These are phyloP conservation scores for Nemotelus pantherinus DNA, from an alignment of 2,888 invertebrate genomes.

Conservation along the genomic window DNA sequence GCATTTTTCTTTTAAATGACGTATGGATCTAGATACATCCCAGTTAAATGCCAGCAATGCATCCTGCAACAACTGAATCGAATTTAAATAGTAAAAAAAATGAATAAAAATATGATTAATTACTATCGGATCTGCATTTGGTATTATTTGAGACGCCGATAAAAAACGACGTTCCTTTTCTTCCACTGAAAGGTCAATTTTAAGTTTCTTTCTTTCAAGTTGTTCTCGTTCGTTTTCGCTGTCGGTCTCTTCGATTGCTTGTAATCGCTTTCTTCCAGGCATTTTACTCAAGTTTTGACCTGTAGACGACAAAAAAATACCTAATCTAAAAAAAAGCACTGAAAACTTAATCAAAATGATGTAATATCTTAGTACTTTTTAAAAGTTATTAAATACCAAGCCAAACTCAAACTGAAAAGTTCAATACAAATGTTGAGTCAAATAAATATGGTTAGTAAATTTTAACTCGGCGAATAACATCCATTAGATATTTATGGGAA, in stretches of 20 bases:
- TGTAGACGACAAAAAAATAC: too few relatives aligned
- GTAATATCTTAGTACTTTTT: too few relatives aligned
- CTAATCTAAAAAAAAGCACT: too few relatives aligned
- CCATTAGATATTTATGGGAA: too few relatives aligned
- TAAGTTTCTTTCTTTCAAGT: conserved; percentile 56
- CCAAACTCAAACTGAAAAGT: too few relatives aligned
- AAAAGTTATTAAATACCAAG: too few relatives aligned
- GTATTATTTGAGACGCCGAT: conserved; percentile 60
- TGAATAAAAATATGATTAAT: conserved; percentile 40
- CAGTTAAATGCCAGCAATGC: conserved; percentile 63
- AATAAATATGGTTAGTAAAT: too few relatives aligned
- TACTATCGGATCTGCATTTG: conserved; percentile 63
- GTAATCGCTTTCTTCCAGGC: conserved; percentile 63
- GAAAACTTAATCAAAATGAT: too few relatives aligned
- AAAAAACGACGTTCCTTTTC: conserved; percentile 63
- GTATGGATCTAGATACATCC: conserved; percentile 62
- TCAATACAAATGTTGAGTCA: too few relatives aligned
- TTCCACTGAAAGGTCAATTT: conserved; percentile 58
- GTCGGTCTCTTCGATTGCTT: conserved; percentile 62
- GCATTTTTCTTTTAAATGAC: conserved; percentile 57
- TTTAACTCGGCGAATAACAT: too few relatives aligned
- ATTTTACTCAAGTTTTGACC: conserved; percentile 48
- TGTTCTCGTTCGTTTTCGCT: conserved; percentile 56
- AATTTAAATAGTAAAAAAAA: background rate
- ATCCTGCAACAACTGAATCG: conserved; percentile 63